Conservation (phyloP, 1,140 invertebrate genomes). For the Plodia interpunctella region DNA sequence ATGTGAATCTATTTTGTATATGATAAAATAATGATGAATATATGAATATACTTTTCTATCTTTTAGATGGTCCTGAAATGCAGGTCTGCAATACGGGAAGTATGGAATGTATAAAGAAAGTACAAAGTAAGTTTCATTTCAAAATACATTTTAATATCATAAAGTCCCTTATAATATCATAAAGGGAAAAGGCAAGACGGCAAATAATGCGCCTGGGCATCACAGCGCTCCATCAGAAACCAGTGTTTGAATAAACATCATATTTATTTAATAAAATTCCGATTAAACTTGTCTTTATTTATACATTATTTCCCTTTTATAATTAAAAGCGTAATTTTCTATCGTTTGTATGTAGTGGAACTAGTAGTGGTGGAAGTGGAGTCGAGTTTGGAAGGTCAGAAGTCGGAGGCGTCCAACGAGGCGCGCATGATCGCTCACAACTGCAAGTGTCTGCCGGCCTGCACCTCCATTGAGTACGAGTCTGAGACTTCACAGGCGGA, state of each 20-base stretch:
- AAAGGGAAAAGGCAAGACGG: no score
- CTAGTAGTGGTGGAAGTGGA: constrained; percentile 78
- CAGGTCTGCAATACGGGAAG: constrained; percentile 52
- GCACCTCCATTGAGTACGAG: constrained; percentile 82
- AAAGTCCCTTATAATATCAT: no score
- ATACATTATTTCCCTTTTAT: no score
- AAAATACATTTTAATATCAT: no score
- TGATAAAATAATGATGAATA: not conserved
- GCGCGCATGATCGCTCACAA: constrained; percentile 50
- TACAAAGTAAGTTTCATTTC: constrained; percentile 49
- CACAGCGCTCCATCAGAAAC: no score
- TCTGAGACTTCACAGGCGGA: constrained; percentile 76
- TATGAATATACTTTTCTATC: constrained; percentile 12
- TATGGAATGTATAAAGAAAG: constrained; percentile 48
- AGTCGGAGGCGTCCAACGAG: constrained; percentile 26
- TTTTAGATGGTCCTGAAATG: constrained; percentile 53
- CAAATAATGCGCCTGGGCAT: no score
- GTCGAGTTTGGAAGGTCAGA: constrained; percentile 32
- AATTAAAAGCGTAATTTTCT: no score
- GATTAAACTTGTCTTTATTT: no score
- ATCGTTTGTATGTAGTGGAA: constrained; percentile 57
- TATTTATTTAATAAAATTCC: no score
- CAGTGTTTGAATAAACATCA: no score
- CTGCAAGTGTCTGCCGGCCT: constrained; percentile 83
- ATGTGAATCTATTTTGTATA: not conserved